A percentile compares a stretch with the other conserved stretches of the same genome.
phyloP scores from a whole-genome alignment of 53 echinoderm and acorn worm genomes.

The Antedon mediterranea region DNA sequence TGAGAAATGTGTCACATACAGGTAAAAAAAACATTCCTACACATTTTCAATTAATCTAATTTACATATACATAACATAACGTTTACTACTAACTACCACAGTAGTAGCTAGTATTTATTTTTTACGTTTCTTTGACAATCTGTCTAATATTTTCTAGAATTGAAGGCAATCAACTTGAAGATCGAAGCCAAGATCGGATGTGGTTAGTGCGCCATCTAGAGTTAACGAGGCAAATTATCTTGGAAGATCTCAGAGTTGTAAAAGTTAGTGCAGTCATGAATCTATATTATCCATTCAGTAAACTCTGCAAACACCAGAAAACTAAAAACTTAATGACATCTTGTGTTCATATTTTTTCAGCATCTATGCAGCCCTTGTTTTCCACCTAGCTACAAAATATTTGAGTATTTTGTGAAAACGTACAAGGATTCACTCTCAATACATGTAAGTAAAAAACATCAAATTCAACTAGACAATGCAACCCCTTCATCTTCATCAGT shows the following conservation, averaged over 20 bases:
- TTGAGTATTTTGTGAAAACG: constrained; percentile 45
- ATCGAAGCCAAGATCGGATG: constrained; percentile 67
- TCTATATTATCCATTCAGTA: too few species aligned
- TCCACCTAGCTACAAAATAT: constrained; percentile 67
- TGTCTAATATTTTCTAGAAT: constrained; percentile 22
- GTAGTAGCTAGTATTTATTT: too few species aligned
- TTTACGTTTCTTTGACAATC: too few species aligned
- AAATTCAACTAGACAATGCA: too few species aligned
- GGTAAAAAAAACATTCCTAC: constrained; percentile 17
- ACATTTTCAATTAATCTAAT: too few species aligned
- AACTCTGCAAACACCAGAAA: too few species aligned
- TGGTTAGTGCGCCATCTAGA: constrained; percentile 95
- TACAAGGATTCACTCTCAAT: constrained; percentile 45
- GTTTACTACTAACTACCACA: too few species aligned
- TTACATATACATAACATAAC: too few species aligned
- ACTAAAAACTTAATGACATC: too few species aligned
- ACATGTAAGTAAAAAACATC: constrained; percentile 48
- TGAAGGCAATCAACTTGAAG: constrained; percentile 87
- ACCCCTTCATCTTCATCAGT: too few species aligned
- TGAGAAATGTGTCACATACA: constrained; percentile 32
- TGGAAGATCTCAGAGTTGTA: constrained; percentile 57
- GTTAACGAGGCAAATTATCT: constrained; percentile 57
- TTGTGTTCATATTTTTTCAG: constrained; percentile 18
- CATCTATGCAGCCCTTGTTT: constrained; percentile 61
- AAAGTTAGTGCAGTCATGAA: constrained; percentile 32